A percentile compares a stretch with the other conserved stretches of the same genome.
Conservation (phyloP, 2,888 invertebrate species). For the Limnephilus auricula region DNA sequence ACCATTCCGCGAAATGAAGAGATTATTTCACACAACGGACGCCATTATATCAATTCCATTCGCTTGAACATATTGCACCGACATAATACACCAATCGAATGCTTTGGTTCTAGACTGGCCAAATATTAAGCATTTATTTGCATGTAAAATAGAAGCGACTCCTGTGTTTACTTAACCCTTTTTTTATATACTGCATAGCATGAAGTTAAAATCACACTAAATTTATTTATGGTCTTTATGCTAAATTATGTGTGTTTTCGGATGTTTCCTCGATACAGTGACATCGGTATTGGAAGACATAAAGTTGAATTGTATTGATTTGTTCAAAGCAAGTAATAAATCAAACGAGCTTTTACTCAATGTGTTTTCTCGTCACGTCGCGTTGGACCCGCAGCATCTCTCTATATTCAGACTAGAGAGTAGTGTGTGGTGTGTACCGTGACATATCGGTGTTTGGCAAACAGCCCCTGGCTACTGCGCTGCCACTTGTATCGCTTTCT, state of each 20-base stretch:
- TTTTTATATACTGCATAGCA: background rate
- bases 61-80: conserved; percentile 39
- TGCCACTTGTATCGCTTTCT: conserved; percentile 60
- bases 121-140: background rate
- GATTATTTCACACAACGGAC: conserved; percentile 63
- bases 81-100: background rate
- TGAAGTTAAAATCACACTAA: background rate
- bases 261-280: background rate
- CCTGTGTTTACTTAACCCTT: background rate
- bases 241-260: background rate
- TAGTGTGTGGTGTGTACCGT: background rate
- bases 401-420: conserved; percentile 59
- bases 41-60: conserved; percentile 62
- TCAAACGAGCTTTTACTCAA: background rate
- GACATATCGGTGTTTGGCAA: conserved; percentile 62
- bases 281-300: background rate
- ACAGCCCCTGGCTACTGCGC: conserved; percentile 62
- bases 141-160: background rate
- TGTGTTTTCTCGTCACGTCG: conserved; percentile 60
- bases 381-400: conserved; percentile 44
- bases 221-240: background rate
- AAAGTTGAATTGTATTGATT: conserved; percentile 4
- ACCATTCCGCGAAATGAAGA: conserved; percentile 65
- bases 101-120: background rate
- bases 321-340: conserved; percentile 9